Conservation (phyloP, 1,140 invertebrate species). For the Metopolophium dirhodum region DNA sequence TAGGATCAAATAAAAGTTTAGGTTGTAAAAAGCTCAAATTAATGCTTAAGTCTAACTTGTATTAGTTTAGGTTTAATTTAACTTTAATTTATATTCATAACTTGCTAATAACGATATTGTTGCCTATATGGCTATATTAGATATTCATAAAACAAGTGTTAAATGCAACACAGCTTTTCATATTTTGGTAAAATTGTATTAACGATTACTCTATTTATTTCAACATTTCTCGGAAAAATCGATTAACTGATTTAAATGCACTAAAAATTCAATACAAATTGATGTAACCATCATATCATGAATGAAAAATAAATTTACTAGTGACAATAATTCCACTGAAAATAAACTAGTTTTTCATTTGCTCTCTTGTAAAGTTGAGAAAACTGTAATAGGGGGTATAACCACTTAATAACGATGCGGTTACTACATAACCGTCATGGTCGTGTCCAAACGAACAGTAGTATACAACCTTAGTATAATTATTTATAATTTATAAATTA, state of each 20-base stretch:
- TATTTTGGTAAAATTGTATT: background rate
- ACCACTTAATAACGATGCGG: background rate
- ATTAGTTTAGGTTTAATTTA: background rate
- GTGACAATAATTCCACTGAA: background rate
- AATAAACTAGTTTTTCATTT: background rate
- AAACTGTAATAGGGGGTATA: background rate
- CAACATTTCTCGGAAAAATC: background rate
- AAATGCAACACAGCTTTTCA: background rate
- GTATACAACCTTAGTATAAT: background rate
- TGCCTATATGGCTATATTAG: background rate
- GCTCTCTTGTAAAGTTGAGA: background rate
- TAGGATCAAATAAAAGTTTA: background rate
- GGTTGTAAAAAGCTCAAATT: background rate
- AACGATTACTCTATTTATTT: background rate
- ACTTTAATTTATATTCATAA: background rate
- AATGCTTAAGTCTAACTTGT: background rate
- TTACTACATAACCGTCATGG: background rate
- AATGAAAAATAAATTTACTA: background rate
- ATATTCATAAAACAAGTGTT: background rate
- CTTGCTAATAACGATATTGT: background rate
- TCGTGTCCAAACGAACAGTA: background rate
- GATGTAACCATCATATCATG: too few species aligned
- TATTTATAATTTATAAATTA: background rate
- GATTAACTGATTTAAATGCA: too few species aligned
- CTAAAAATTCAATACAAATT: too few species aligned